Evolutionary conservation across 1,140 invertebrate species (phyloP).

Genomic region (Phenacoccus solenopsis): DNA sequence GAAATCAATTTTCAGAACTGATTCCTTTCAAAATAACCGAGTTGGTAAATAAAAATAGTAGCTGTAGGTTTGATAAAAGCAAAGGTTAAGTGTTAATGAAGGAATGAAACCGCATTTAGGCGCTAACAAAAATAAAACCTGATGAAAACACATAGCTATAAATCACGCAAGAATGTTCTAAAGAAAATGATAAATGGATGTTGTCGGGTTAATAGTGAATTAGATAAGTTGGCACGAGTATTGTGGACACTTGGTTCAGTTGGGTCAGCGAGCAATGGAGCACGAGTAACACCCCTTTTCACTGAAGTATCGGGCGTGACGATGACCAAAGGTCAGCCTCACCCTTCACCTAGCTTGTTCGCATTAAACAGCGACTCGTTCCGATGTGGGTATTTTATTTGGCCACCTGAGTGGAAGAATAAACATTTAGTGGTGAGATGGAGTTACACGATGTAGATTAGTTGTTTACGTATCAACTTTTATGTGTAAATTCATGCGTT

Average conservation of each 20-base stretch:
- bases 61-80: too few species aligned
- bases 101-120: constrained; percentile 8
- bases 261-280: not conserved
- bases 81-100: constrained; percentile 15
- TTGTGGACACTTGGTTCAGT: not conserved
- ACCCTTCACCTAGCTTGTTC: not conserved
- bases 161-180: not conserved
- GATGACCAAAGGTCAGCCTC: constrained; percentile 5
- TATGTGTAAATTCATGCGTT: too few species aligned
- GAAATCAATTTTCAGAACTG: too few species aligned
- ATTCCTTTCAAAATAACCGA: too few species aligned
- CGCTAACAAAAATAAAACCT: not conserved
- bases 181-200: constrained; percentile 12
- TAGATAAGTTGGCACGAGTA: constrained; percentile 10
- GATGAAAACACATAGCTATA: constrained; percentile 10
- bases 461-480: not conserved
- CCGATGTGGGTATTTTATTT: not conserved
- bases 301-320: constrained; percentile 3
- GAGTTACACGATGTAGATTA: not conserved
- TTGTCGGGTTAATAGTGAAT: constrained; percentile 14
- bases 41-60: too few species aligned
- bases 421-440: too few species aligned
- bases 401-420: not conserved
- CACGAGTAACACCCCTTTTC: constrained; percentile 11
- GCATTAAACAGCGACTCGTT: not conserved